Percentiles rank a stretch among this genome's conserved stretches.
These are phyloP conservation scores for Dendrolimus pini DNA, from an alignment of 2,888 invertebrate species.

Conservation along the genomic window DNA sequence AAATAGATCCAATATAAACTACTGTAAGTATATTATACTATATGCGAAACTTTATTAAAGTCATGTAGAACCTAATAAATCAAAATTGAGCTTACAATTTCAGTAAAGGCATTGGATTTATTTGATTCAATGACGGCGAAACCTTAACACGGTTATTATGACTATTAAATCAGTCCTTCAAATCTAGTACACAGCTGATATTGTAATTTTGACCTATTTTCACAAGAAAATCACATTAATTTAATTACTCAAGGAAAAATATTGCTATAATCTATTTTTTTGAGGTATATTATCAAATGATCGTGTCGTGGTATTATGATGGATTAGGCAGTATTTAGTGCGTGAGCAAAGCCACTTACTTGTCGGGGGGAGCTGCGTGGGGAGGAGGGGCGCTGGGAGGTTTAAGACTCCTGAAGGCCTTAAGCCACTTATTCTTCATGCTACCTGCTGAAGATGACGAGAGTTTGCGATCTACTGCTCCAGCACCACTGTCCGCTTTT, in stretches of 20 bases:
- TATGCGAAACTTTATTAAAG: no score
- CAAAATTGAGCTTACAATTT: no score
- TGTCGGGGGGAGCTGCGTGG: conserved; percentile 64
- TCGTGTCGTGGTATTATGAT: background rate
- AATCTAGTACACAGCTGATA: background rate
- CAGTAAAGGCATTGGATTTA: no score
- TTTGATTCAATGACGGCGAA: no score
- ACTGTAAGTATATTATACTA: no score
- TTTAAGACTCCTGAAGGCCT: conserved; percentile 96
- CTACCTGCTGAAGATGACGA: conserved; percentile 90
- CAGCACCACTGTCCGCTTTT: conserved; percentile 83
- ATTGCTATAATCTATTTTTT: background rate
- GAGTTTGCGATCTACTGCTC: conserved; percentile 87
- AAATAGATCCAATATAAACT: no score
- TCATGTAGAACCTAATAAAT: no score
- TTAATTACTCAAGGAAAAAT: background rate
- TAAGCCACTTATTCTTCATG: conserved; percentile 98
- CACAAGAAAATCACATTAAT: background rate
- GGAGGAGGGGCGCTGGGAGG: conserved; percentile 80
- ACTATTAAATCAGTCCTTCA: background rate
- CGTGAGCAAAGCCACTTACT: conserved; percentile 35
- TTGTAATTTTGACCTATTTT: background rate
- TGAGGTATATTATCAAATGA: background rate
- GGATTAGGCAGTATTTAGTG: background rate
- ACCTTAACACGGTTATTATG: no score